phyloP scores from a whole-genome alignment of 2,113 vertebrate genomes.

The Panthera tigris region DNA sequence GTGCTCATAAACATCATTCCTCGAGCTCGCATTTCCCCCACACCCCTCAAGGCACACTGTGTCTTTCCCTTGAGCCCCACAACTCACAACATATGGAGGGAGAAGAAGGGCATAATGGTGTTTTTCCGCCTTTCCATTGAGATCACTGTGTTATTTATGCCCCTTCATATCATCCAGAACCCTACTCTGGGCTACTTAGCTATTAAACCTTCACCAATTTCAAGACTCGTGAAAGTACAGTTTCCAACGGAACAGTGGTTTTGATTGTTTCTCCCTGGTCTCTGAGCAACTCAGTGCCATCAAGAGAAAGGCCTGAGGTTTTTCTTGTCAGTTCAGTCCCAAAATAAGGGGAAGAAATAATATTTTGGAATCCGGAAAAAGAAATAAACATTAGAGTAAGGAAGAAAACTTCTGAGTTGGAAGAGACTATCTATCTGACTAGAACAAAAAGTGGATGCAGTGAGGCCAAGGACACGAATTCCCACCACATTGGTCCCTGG shows the following conservation, averaged over 20 bases:
- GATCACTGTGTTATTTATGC: neutral
- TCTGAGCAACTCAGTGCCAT: neutral
- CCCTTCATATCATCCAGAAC: constrained; percentile 28
- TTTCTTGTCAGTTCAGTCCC: neutral
- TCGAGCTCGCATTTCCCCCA: neutral
- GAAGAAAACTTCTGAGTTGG: neutral
- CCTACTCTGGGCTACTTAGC: neutral
- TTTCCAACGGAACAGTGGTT: neutral
- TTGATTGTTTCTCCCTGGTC: constrained; percentile 17
- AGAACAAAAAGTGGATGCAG: neutral
- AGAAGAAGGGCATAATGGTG: neutral
- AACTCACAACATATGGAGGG: neutral
- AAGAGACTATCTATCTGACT: neutral
- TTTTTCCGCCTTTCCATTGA: neutral
- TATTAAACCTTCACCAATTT: constrained; percentile 34
- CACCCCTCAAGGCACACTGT: neutral
- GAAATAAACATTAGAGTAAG: constrained; percentile 21
- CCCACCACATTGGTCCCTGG: neutral
- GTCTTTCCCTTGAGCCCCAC: neutral
- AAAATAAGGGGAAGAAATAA: neutral
- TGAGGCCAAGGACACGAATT: neutral
- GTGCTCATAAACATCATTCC: neutral
- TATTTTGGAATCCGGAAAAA: neutral
- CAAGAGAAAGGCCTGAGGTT: neutral
- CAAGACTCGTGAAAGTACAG: neutral